These are phyloP conservation scores for Sorex fumeus DNA, from an alignment of 2,113 vertebrate genomes.

Conservation along the genomic window DNA sequence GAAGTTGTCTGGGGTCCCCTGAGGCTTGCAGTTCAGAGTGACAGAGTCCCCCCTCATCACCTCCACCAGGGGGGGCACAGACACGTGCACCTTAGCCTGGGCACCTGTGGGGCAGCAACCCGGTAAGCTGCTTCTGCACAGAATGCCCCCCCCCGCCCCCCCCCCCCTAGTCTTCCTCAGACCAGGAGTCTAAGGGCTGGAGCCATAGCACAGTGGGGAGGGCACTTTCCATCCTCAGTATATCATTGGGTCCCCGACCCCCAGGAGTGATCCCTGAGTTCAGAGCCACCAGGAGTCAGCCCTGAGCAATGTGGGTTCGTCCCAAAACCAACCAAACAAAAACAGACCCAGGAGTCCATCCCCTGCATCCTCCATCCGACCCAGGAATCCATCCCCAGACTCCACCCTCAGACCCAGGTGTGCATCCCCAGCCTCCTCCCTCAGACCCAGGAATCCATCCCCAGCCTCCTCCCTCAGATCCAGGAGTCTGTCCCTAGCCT, in stretches of 20 bases:
- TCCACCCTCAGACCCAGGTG: not conserved
- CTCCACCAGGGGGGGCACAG: conserved; percentile 84
- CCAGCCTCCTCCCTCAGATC: not conserved
- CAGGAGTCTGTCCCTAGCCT: not conserved
- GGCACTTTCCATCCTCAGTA: too few species aligned
- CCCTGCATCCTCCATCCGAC: not conserved
- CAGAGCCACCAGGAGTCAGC: too few species aligned
- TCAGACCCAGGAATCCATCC: not conserved
- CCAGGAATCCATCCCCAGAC: not conserved
- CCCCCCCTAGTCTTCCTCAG: too few species aligned
- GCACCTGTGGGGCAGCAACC: conserved; percentile 78
- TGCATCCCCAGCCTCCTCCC: too few species aligned
- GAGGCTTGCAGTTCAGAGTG: conserved; percentile 88
- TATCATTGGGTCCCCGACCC: too few species aligned
- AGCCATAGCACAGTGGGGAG: too few species aligned
- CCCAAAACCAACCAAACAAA: too few species aligned
- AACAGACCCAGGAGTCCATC: too few species aligned
- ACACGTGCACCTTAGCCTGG: conserved; percentile 82
- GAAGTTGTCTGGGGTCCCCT: not conserved
- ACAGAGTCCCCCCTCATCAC: conserved; percentile 85
- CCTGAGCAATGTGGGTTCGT: too few species aligned
- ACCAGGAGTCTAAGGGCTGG: too few species aligned
- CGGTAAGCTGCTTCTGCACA: not conserved
- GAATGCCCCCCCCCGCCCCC: too few species aligned
- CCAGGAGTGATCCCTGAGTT: too few species aligned